Base-by-base conservation (phyloP, 2,888 invertebrate species). In the Tenthredo livida region DNA sequence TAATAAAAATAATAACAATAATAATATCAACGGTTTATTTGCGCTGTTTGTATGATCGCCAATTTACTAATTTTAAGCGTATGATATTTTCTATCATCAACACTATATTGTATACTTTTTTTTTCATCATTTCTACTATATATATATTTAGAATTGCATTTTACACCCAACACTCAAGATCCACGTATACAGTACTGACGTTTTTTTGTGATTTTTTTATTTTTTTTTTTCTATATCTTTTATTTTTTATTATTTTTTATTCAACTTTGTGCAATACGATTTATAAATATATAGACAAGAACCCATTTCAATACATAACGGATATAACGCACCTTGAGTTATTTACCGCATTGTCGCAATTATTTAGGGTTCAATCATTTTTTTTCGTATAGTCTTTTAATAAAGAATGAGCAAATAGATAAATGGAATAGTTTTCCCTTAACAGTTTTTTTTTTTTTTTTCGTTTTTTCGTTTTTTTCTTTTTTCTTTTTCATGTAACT, bases 161-260 rank as follows among this genome's bases (percentile, higher is more conserved):
- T 77, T 33, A 80, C 61, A 80, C 21, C 37, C 58, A 80, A 80
- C 61, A 80, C 40, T 80, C 61, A 80, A 58, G 61, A 58, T 61
- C 17, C 80, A 80, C 61, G 58, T 80, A 50, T 61, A 40, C 40
- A 29, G 25, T 12, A 12, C 50, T 54, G 25, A 29, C 10, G 58
- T 37, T 58, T 37, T 54, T 29, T n/a, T 29, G 4, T 58, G 0
- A 3, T 33, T 43, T 1, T 33, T 43, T 43, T 12, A 40, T 17
- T 21, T 77, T 77, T 47, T 4, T 21, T 15, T 17, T n/a, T 73
- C n/a, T n/a, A n/a, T 47, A 15, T 15, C 29, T 77, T 15, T 17
- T 17, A 3, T 33, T 33, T 33, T 5, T 37, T 37, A 7, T 37
- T 37, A 0, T 37, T 37, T 40, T 10, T 72, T n/a, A 37, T 7